These are phyloP conservation scores for Zophobas atratus DNA, from an alignment of 1,140 invertebrate genomes.

Conservation along the genomic window DNA sequence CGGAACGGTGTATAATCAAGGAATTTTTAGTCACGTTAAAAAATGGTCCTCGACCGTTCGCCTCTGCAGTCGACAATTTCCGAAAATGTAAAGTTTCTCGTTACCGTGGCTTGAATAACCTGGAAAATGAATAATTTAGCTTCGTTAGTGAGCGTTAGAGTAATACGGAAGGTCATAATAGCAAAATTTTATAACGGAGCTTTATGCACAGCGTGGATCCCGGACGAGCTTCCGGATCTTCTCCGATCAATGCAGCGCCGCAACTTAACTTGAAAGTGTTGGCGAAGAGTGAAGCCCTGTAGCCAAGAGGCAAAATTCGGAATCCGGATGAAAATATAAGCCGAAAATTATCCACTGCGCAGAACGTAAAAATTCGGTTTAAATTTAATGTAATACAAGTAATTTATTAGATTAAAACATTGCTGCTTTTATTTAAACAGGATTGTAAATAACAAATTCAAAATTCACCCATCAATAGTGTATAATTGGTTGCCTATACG, in stretches of 20 bases:
- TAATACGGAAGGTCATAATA: constrained; percentile 32
- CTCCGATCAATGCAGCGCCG: constrained; percentile 35
- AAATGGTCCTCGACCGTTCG: not conserved
- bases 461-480: too few relatives aligned
- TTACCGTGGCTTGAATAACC: constrained; percentile 13
- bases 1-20: too few relatives aligned
- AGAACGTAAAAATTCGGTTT: too few relatives aligned
- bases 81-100: not conserved
- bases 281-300: not conserved
- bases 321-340: not conserved
- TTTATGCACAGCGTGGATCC: constrained; percentile 39
- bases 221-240: constrained; percentile 45
- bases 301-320: not conserved
- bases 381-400: too few relatives aligned
- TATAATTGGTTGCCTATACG: too few relatives aligned
- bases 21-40: constrained; percentile 5
- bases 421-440: too few relatives aligned
- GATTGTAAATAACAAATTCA: too few relatives aligned
- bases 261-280: constrained; percentile 1
- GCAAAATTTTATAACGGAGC: constrained; percentile 36
- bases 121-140: constrained; percentile 35
- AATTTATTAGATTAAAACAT: too few relatives aligned
- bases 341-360: too few relatives aligned
- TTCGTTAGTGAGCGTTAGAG: constrained; percentile 34
- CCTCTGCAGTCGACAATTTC: not conserved